phyloP scores from a whole-genome alignment of 35 echinoderm and acorn worm species.

The Amphiura filiformis region DNA sequence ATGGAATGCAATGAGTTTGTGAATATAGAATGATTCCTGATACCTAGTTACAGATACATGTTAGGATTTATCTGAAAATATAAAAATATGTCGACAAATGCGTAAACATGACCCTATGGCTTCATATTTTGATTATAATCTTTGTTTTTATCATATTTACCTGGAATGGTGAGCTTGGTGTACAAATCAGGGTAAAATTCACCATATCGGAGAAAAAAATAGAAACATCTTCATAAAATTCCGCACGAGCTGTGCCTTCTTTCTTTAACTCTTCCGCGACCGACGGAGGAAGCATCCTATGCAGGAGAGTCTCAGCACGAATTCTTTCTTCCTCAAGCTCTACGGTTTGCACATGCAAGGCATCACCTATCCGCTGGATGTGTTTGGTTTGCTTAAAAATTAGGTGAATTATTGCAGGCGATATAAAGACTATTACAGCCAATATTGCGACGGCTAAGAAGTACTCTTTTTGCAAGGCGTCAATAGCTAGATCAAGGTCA shows the following conservation, averaged over 20 bases:
- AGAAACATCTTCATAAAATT: conserved; percentile 55
- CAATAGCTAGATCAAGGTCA: conserved; percentile 23
- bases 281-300: conserved; percentile 54
- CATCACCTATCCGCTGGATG: conserved; percentile 29
- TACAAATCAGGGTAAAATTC: conserved; percentile 58
- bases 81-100: too few relatives aligned
- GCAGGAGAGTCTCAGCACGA: conserved; percentile 48
- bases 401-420: conserved; percentile 28
- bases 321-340: conserved; percentile 52
- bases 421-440: conserved; percentile 10
- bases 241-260: conserved; percentile 29
- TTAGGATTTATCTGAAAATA: too few relatives aligned
- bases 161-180: conserved; percentile 55
- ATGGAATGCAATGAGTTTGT: too few relatives aligned
- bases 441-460: conserved; percentile 6
- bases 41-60: too few relatives aligned
- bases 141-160: too few relatives aligned
- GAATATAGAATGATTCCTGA: too few relatives aligned
- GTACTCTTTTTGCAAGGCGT: background rate
- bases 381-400: conserved; percentile 35
- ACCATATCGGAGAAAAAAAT: conserved; percentile 77
- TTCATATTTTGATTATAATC: too few relatives aligned
- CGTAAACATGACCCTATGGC: too few relatives aligned
- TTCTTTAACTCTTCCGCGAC: conserved; percentile 57
- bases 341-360: conserved; percentile 20